Percentiles rank a stretch among this genome's conserved stretches.
These are phyloP conservation scores for Drosophila longiperda DNA, from an alignment of 2,888 invertebrate species.

Conservation along the genomic window DNA sequence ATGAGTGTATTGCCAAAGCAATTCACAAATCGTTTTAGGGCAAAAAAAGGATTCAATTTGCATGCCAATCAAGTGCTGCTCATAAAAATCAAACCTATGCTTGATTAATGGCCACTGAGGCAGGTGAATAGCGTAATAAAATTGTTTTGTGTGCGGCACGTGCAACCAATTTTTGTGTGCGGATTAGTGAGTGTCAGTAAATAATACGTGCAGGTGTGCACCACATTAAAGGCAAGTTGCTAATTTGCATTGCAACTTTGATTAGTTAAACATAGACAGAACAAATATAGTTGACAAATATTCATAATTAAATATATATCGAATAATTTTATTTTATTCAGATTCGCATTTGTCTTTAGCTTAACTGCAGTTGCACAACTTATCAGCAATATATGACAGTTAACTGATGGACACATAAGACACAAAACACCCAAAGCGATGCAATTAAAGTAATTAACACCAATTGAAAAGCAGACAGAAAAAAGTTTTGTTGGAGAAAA, in stretches of 20 bases:
- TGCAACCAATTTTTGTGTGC: not conserved
- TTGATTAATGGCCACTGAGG: constrained; percentile 13
- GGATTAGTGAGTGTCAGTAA: not conserved
- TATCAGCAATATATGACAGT: not conserved
- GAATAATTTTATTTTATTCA: not conserved
- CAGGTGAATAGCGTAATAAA: not conserved
- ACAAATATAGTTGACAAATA: not conserved
- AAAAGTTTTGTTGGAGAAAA: constrained; percentile 34
- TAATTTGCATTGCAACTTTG: not conserved
- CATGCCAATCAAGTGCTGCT: constrained; percentile 25
- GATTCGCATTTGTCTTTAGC: not conserved
- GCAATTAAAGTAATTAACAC: constrained; percentile 55
- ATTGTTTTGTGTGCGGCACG: not conserved
- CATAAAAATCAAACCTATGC: constrained; percentile 18
- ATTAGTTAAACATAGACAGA: not conserved
- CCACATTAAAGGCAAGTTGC: not conserved
- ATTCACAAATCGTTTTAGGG: constrained; percentile 26
- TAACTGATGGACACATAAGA: not conserved
- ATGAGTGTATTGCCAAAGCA: constrained; percentile 19
- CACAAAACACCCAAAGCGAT: constrained; percentile 30
- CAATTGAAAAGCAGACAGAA: constrained; percentile 44
- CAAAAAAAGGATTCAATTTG: constrained; percentile 29
- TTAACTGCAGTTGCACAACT: not conserved
- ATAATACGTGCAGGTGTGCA: not conserved
- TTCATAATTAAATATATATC: not conserved